Evolutionary conservation across 2,888 invertebrate genomes (phyloP).

Genomic region (Nephrotoma appendiculata): DNA sequence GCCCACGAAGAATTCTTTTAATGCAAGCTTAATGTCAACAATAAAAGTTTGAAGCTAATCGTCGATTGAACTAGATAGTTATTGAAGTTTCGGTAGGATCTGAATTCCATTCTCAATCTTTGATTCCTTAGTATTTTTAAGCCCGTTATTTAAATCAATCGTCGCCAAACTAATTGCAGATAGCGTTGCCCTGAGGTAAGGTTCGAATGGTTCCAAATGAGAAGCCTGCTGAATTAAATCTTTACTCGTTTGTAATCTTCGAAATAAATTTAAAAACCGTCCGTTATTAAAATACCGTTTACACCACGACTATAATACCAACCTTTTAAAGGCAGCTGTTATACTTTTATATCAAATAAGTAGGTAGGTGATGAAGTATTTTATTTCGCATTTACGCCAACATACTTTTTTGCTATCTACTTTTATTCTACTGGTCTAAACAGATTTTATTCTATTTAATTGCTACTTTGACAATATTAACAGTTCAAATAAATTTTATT

Average conservation of each 20-base stretch:
- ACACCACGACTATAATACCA: no score
- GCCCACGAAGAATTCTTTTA: constrained; percentile 31
- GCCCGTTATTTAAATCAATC: constrained; percentile 62
- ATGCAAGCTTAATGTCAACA: constrained; percentile 27
- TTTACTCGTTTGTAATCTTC: constrained; percentile 50
- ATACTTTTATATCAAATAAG: no score
- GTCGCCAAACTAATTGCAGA: constrained; percentile 62
- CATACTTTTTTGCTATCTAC: no score
- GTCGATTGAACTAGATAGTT: constrained; percentile 26
- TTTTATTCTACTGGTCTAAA: no score
- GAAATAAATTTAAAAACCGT: constrained; percentile 64
- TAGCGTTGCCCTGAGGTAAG: constrained; percentile 59
- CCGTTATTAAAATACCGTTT: constrained; percentile 24
- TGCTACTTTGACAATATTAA: no score
- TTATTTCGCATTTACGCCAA: no score
- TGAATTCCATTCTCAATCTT: constrained; percentile 50
- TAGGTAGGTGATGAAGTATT: no score
- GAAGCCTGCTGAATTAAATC: constrained; percentile 74
- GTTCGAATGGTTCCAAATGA: constrained; percentile 64
- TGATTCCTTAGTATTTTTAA: constrained; percentile 55
- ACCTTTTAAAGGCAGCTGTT: no score
- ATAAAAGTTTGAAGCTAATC: constrained; percentile 28
- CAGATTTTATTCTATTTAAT: no score
- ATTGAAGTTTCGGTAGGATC: constrained; percentile 31
- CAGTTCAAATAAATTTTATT: no score